These are phyloP conservation scores for Tupaia chinensis DNA, from an alignment of 2,113 vertebrate genomes.

Conservation along the genomic window DNA sequence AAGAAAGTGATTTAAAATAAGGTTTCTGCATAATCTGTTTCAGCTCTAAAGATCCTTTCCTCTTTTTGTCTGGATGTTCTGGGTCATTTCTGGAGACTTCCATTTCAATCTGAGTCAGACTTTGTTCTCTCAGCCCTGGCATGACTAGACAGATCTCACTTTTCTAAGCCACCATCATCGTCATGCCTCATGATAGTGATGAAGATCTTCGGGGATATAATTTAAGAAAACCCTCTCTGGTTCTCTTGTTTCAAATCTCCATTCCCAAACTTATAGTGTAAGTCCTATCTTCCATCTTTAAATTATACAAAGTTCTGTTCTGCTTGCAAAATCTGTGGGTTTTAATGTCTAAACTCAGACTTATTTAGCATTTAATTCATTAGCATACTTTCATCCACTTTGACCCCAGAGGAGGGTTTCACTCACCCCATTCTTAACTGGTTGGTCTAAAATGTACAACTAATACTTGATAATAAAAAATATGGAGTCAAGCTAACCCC, in stretches of 20 bases:
- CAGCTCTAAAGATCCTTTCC: not conserved
- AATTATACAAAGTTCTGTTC: not conserved
- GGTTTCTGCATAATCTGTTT: not conserved
- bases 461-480: constrained; percentile 34
- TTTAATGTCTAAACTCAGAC: not conserved
- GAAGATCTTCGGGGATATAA: not conserved
- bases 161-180: not conserved
- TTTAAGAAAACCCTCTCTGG: not conserved
- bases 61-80: not conserved
- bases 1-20: not conserved
- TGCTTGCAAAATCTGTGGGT: not conserved
- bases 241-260: not conserved
- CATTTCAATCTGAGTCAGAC: not conserved
- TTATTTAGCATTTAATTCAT: not conserved
- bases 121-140: not conserved
- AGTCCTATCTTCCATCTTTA: not conserved
- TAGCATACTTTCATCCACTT: not conserved
- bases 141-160: not conserved
- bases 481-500: not conserved
- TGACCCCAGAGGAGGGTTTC: not conserved
- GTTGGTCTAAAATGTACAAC: constrained; percentile 1
- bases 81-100: not conserved
- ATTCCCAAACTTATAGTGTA: not conserved
- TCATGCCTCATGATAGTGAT: not conserved
- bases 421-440: not conserved